phyloP scores from a whole-genome alignment of 2,888 invertebrate species.

The Ophonus ardosiacus region DNA sequence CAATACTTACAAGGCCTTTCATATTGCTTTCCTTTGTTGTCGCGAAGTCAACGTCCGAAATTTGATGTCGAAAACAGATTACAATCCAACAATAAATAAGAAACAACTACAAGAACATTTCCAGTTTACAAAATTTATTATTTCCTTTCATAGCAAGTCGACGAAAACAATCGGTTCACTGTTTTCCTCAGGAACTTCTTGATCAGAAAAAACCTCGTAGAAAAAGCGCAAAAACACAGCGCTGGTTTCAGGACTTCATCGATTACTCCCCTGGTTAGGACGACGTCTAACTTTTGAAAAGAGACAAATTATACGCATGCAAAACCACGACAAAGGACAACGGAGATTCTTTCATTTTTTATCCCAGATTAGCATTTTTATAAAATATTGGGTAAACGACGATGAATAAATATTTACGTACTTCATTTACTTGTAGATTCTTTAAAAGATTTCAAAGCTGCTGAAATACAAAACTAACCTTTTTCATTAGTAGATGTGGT shows the following conservation, averaged over 20 bases:
- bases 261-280: conserved; percentile 21
- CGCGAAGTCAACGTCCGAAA: no score
- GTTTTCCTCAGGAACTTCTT: conserved; percentile 20
- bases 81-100: background rate
- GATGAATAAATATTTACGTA: conserved; percentile 25
- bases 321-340: conserved; percentile 6
- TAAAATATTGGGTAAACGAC: conserved; percentile 30
- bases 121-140: conserved; percentile 1
- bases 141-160: conserved; percentile 3
- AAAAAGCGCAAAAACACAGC: background rate
- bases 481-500: no score
- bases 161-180: conserved; percentile 9
- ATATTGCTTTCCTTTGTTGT: conserved; percentile 1
- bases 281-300: conserved; percentile 20
- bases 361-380: conserved; percentile 35
- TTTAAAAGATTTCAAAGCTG: background rate
- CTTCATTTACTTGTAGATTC: conserved; percentile 1
- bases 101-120: background rate
- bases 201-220: conserved; percentile 9
- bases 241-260: conserved; percentile 23
- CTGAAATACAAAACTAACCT: background rate
- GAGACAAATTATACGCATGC: conserved; percentile 28
- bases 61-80: background rate
- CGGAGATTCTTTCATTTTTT: conserved; percentile 11
- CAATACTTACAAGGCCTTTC: no score